phyloP scores from a whole-genome alignment of 2,113 vertebrate species.

The Odocoileus hemionus region DNA sequence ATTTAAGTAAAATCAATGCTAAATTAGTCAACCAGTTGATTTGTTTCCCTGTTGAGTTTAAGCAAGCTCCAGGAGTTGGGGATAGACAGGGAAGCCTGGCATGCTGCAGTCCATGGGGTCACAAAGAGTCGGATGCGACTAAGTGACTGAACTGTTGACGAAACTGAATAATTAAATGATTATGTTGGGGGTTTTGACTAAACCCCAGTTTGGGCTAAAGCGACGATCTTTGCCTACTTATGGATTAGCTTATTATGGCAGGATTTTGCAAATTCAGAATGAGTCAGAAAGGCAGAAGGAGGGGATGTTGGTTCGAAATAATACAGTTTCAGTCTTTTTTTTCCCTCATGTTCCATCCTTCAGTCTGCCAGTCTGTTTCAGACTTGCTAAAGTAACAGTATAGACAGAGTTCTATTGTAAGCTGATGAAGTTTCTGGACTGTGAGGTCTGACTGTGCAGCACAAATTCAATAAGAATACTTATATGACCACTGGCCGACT shows the following conservation, averaged over 20 bases:
- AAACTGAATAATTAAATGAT: not conserved
- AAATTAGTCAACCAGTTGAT: not conserved
- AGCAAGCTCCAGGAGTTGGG: not conserved
- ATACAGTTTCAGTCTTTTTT: not conserved
- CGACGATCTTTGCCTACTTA: not conserved
- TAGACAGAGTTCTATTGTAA: not conserved
- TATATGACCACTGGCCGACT: not conserved
- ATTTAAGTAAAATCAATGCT: not conserved
- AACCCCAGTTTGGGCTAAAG: not conserved
- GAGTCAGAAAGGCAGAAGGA: not conserved
- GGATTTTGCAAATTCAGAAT: not conserved
- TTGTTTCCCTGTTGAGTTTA: not conserved
- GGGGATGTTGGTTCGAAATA: not conserved
- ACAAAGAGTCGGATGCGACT: not conserved
- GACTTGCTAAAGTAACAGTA: not conserved
- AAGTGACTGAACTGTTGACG: not conserved
- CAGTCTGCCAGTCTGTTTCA: not conserved
- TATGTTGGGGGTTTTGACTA: not conserved
- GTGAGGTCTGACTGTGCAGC: not conserved
- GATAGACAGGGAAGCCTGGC: not conserved
- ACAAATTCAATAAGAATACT: constrained; percentile 34
- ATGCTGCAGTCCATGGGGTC: not conserved
- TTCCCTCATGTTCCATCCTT: not conserved
- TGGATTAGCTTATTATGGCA: not conserved
- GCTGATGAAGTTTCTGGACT: not conserved